Evolutionary conservation across 2,797 vertebrate genomes (phyloP).

Genomic region (Pelodytes ibericus): DNA sequence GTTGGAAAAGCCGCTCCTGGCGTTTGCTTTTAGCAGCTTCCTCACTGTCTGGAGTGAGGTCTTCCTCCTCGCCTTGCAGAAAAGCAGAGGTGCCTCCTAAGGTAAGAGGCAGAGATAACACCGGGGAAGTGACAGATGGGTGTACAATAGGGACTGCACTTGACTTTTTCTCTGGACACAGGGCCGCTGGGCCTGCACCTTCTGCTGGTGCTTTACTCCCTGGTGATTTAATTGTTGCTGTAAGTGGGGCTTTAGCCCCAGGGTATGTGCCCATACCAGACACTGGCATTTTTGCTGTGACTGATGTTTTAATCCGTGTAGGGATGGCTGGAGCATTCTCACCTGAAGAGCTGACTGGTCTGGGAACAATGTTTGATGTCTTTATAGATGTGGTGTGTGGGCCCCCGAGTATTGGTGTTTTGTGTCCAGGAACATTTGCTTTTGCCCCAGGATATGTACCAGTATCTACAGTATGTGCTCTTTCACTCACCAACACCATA

Average conservation of each 20-base stretch:
- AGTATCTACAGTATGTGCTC: constrained; percentile 36
- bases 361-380: constrained; percentile 7
- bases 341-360: constrained; percentile 2
- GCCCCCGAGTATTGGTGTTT: constrained; percentile 13
- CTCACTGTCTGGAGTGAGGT: constrained; percentile 57
- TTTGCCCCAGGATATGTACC: constrained; percentile 45
- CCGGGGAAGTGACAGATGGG: background rate
- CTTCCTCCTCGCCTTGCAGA: constrained; percentile 51
- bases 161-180: constrained; percentile 42
- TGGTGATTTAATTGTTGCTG: constrained; percentile 16
- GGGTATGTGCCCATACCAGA: constrained; percentile 47
- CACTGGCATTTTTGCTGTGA: constrained; percentile 25
- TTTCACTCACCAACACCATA: constrained; percentile 17
- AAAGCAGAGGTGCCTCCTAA: background rate
- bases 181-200: constrained; percentile 5
- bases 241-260: constrained; percentile 29
- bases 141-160: constrained; percentile 39
- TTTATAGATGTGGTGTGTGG: constrained; percentile 23
- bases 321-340: constrained; percentile 1
- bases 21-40: constrained; percentile 65
- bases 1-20: constrained; percentile 72
- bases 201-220: constrained; percentile 28
- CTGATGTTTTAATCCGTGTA: constrained; percentile 21
- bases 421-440: constrained; percentile 26
- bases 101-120: constrained; percentile 20